Evolutionary conservation across 2,888 invertebrate genomes (phyloP), one percentile per base, ranked within the genome.

Genomic region (Dyspetes luteomarginatus): DNA sequence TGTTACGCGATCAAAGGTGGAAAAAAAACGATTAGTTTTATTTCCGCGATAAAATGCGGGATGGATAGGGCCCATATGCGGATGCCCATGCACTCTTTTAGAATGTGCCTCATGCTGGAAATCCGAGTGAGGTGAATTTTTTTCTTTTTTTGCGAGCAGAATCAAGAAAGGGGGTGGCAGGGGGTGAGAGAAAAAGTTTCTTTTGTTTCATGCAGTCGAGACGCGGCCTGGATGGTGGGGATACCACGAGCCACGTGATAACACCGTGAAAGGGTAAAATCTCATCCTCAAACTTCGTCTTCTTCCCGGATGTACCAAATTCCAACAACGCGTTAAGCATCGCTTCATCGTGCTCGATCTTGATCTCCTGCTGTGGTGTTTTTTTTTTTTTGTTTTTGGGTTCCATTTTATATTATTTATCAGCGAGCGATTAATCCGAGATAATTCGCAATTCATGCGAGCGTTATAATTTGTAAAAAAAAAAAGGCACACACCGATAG

Each of bases 311-410:
- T 84, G 84, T 52, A 87, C 48, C 19, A 85, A 83, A 62, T 83
- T 68, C 86, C 88, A 88, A 86, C 83, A 85, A 69, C 87, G 86
- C 76, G 74, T 85, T 64, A 89, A 86, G 83, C 86, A 84, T 84
- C 85, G 85, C 76, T 84, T 87, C 80, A 77, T 77, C 55, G 43
- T 17, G 41, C 26, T 26, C 71, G 82, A 79, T 78, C 84, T 85
- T 68, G 86, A 85, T 48, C 78, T 86, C 88, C 87, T 89, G 89
- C 85, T 85, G 82, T 81, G 84, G 87, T 86, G 83, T 85, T 84
- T 75, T 76, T 65, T 17, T 15, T 48, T n/a, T n/a, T n/a, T n/a
- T n/a, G n/a, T n/a, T n/a, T n/a, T n/a, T n/a, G n/a, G n/a, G n/a
- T n/a, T n/a, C n/a, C n/a, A n/a, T n/a, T n/a, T n/a, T n/a, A n/a